Percentiles rank a stretch among this genome's conserved stretches.
These are phyloP conservation scores for Chaenocephalus aceratus DNA, from an alignment of 2,113 vertebrate genomes.

Conservation along the genomic window DNA sequence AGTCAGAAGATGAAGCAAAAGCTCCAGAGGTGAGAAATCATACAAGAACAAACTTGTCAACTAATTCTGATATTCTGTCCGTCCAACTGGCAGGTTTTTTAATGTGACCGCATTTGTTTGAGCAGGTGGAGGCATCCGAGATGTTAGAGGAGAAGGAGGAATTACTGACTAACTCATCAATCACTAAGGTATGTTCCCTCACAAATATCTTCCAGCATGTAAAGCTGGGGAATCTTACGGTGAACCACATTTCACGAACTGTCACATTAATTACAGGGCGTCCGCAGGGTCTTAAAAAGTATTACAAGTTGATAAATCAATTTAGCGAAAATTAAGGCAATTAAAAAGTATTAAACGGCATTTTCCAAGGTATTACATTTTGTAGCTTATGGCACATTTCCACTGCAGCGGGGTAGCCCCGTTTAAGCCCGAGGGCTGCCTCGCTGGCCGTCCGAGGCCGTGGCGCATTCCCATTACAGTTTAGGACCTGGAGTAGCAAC, in stretches of 20 bases:
- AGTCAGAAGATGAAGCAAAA: conserved; percentile 68
- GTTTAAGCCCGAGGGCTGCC: too few relatives aligned
- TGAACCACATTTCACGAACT: neutral
- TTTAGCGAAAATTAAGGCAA: too few relatives aligned
- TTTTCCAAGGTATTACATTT: too few relatives aligned
- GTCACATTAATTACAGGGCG: neutral
- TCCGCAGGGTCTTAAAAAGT: too few relatives aligned
- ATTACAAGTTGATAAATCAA: too few relatives aligned
- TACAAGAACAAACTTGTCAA: neutral
- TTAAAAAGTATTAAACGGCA: too few relatives aligned
- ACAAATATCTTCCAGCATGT: neutral
- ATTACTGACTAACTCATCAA: conserved; percentile 16
- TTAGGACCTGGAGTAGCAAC: too few relatives aligned
- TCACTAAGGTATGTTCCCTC: conserved; percentile 42
- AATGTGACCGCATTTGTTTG: neutral
- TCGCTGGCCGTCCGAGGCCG: too few relatives aligned
- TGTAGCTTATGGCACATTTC: too few relatives aligned
- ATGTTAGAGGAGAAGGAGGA: conserved; percentile 54
- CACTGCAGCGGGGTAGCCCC: too few relatives aligned
- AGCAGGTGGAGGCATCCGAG: conserved; percentile 52
- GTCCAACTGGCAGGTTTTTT: neutral
- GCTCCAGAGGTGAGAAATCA: conserved; percentile 73
- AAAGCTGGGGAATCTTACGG: neutral
- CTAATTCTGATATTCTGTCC: neutral
- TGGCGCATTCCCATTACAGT: too few relatives aligned